Percentiles rank a stretch among this genome's conserved stretches.
Conservation (phyloP, 1,140 invertebrate species). For the Anoplolepis gracilipes region DNA sequence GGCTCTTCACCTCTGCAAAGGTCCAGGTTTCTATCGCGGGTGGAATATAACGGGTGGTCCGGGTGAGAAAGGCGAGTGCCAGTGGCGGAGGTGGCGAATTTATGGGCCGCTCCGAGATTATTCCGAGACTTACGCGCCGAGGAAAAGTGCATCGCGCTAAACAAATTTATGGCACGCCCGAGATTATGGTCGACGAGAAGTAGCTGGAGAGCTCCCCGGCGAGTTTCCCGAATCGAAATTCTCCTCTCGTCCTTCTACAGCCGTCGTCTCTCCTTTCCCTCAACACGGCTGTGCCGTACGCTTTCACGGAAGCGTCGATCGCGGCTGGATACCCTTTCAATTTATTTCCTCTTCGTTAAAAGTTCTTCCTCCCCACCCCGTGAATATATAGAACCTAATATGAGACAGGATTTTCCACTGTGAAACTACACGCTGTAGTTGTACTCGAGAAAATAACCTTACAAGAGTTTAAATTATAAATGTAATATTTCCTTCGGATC, state of each 20-base stretch:
- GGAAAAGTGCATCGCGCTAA: conserved; percentile 59
- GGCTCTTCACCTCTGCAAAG: too few relatives aligned
- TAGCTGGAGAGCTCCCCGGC: conserved; percentile 40
- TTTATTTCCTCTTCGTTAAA: conserved; percentile 37
- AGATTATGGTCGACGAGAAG: conserved; percentile 59
- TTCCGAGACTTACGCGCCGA: conserved; percentile 59
- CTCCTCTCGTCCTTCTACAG: conserved; percentile 22
- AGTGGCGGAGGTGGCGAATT: conserved; percentile 31
- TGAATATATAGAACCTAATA: conserved; percentile 35
- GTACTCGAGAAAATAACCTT: neutral
- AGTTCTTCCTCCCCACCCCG: neutral
- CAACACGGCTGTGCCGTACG: neutral
- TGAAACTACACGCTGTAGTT: neutral
- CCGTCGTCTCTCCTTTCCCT: conserved; percentile 19
- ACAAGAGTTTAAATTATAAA: neutral
- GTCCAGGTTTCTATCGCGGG: conserved; percentile 32
- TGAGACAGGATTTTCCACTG: neutral
- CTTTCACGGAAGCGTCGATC: conserved; percentile 48
- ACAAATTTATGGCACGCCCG: conserved; percentile 61
- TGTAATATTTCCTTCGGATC: neutral
- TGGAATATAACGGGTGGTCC: conserved; percentile 41
- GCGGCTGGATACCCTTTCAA: conserved; percentile 15
- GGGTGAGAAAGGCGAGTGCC: conserved; percentile 26
- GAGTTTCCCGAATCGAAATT: conserved; percentile 54
- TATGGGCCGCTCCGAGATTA: conserved; percentile 57